Percentiles rank a stretch among this genome's conserved stretches.
Evolutionary conservation across 2,888 invertebrate genomes (phyloP).

Genomic region (Troglohyphantes excavatus): DNA sequence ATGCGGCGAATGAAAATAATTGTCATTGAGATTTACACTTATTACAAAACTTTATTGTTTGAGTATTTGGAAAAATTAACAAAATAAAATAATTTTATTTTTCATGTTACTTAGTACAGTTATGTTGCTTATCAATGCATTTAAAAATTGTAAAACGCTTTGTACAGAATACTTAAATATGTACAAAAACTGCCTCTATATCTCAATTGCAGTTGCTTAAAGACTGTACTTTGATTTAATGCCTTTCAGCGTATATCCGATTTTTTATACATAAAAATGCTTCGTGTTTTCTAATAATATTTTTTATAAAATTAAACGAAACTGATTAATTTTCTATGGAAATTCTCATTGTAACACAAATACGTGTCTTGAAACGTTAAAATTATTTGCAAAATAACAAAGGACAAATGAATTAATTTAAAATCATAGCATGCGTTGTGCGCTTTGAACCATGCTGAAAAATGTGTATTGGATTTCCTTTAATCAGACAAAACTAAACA

Average conservation of each 20-base stretch:
- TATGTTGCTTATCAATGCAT: neutral
- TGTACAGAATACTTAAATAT: conserved; percentile 1
- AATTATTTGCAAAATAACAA: neutral
- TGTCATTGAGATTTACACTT: too few species aligned
- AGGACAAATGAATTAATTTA: neutral
- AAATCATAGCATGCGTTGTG: too few species aligned
- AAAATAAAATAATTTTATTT: neutral
- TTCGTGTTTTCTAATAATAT: neutral
- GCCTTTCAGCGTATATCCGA: conserved; percentile 45
- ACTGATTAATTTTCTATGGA: too few species aligned
- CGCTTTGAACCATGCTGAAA: too few species aligned
- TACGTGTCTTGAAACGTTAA: too few species aligned
- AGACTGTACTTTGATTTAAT: conserved; percentile 76
- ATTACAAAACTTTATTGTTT: too few species aligned
- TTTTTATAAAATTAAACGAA: too few species aligned
- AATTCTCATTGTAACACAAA: too few species aligned
- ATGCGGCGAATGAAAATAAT: too few species aligned
- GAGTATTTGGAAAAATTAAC: too few species aligned
- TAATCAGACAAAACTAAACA: too few species aligned
- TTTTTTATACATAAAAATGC: conserved; percentile 53
- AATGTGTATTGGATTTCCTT: too few species aligned
- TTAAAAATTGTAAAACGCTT: neutral
- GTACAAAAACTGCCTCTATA: neutral
- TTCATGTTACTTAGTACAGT: neutral
- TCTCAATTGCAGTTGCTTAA: conserved; percentile 75